phyloP scores from a whole-genome alignment of 2,113 vertebrate genomes.

The Syrmaticus mikado region DNA sequence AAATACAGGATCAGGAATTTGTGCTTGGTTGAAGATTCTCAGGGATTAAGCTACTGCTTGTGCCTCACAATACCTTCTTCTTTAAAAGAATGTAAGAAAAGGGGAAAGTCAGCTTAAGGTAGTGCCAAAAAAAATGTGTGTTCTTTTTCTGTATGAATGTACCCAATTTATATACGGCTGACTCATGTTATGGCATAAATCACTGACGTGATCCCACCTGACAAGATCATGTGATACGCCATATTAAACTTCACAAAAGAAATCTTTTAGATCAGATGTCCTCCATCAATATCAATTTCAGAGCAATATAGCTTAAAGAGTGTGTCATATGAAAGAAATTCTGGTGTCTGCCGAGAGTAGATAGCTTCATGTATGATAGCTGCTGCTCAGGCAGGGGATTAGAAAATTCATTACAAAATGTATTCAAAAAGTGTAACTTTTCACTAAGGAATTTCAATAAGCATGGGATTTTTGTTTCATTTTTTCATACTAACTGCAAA shows the following conservation, averaged over 20 bases:
- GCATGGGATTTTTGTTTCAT: background rate
- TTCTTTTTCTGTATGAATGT: background rate
- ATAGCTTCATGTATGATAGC: fast-evolving
- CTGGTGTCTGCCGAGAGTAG: background rate
- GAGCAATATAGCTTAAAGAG: background rate
- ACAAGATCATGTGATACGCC: conserved; percentile 58
- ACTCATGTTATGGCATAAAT: background rate
- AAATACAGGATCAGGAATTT: background rate
- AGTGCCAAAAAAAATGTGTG: background rate
- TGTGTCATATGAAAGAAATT: conserved; percentile 20
- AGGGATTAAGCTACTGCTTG: background rate
- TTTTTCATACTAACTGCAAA: background rate
- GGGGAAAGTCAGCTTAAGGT: background rate
- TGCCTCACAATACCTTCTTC: background rate
- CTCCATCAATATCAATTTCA: conserved; percentile 56
- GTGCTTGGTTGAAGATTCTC: background rate
- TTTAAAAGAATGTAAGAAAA: background rate
- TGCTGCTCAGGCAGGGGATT: background rate
- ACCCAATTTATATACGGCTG: background rate
- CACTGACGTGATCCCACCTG: conserved; percentile 60
- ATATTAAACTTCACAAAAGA: conserved; percentile 60
- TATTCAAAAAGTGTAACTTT: background rate
- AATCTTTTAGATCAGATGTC: conserved; percentile 61
- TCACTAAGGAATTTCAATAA: background rate
- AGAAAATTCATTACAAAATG: background rate